These are phyloP conservation scores for Isurus oxyrinchus DNA, from an alignment of 2,113 vertebrate genomes.

Conservation along the genomic window DNA sequence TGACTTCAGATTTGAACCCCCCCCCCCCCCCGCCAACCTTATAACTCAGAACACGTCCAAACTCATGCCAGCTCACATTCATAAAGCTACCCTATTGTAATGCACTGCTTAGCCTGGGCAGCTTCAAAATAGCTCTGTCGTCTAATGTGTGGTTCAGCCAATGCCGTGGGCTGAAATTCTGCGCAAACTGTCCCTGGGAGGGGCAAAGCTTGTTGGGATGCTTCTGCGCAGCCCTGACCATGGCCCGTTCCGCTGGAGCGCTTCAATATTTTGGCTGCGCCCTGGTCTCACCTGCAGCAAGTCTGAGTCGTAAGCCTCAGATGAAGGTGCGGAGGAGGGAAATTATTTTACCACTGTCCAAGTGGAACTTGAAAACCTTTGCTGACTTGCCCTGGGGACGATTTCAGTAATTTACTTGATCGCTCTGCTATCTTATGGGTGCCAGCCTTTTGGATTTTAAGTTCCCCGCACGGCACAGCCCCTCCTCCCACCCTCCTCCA, in stretches of 20 bases:
- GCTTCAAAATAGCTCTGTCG: background rate
- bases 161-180: background rate
- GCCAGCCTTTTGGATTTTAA: background rate
- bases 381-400: background rate
- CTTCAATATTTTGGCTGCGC: background rate
- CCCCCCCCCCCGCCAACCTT: background rate
- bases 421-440: background rate
- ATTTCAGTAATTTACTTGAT: background rate
- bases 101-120: background rate
- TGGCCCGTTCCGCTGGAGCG: background rate
- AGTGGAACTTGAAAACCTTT: background rate
- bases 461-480: too few species aligned
- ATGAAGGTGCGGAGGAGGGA: too few species aligned
- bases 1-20: background rate
- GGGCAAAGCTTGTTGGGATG: background rate
- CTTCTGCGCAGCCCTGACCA: background rate
- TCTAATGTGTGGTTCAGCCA: background rate
- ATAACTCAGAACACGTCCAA: background rate
- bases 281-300: background rate
- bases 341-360: too few species aligned
- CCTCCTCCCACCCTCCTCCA: too few species aligned
- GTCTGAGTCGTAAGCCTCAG: background rate
- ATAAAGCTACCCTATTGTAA: background rate
- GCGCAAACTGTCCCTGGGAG: background rate
- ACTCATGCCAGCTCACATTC: background rate